Base-by-base conservation (phyloP, 2,888 invertebrate genomes). In the Anthrax anthrax region DNA sequence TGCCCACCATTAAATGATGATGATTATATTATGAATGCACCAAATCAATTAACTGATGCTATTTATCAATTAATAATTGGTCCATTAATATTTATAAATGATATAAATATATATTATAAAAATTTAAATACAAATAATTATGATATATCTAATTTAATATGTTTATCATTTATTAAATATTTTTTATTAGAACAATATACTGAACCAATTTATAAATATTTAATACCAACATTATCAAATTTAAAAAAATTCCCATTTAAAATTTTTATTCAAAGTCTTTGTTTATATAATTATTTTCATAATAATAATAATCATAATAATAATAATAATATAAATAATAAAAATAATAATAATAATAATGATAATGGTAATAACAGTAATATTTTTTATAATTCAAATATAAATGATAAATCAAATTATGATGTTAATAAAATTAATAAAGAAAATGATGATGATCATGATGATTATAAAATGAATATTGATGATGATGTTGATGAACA, bases 11-110 rank as follows among this genome's bases (percentile, higher is more conserved):
- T 81, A 54, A 76, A 79, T 54, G 82, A 84, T 39, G 76, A 79
- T 54, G 82, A 84, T 39, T 74, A 76, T 23, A 78, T 80, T 0
- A 60, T 78, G 1, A 71, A 74, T 48, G 77, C 87, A 23, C 85
- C 85, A 0, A 85, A 83, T 27, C 80, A 80, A 2, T 70, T 85
- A 18, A 75, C 82, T 9, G 80, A 77, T 37, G 83, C 82, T 50
- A 70, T 89, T 3, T 68, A 87, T 47, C 80, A 83, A 56, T 76
- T 92, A 58, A 76, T 91, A 48, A 75, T 81, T 56, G 75, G 84
- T 53, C 90, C 92, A 0, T 70, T 92, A 46, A 70, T 72, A 32
- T 70, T 80, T 50, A 71, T 78, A 13, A 1, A 32, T 32, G 29
- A 32, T 32, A 32, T 12, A 12, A 32, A 32, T 32, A 29, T 23